A percentile compares a stretch with the other conserved stretches of the same genome.
phyloP scores from a whole-genome alignment of 2,888 invertebrate genomes.

The Synergus laeviventris region DNA sequence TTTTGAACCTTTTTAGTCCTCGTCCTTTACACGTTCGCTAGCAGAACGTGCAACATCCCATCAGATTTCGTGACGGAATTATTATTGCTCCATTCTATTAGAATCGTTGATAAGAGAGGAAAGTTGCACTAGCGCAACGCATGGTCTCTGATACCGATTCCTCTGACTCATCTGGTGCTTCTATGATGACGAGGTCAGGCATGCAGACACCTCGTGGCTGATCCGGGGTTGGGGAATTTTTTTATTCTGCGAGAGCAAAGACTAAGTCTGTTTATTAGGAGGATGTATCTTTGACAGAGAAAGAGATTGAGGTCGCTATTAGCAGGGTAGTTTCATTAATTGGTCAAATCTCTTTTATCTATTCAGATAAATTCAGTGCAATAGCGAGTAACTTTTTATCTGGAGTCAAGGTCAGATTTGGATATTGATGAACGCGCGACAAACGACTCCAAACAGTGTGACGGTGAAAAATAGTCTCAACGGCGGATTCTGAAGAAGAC shows the following conservation, averaged over 20 bases:
- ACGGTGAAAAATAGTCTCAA: neutral
- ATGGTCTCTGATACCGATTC: neutral
- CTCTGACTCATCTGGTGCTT: neutral
- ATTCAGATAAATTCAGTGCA: neutral
- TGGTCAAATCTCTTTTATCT: neutral
- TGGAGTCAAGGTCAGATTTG: neutral
- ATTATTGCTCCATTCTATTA: neutral
- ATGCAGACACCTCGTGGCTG: constrained; percentile 12
- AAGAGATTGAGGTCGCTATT: neutral
- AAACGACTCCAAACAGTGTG: constrained; percentile 2
- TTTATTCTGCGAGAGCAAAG: neutral
- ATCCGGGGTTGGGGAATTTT: neutral
- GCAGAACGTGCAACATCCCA: constrained; percentile 39
- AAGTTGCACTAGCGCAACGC: neutral
- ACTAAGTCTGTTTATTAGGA: neutral
- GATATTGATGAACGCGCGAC: neutral
- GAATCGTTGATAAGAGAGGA: neutral
- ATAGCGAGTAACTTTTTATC: neutral
- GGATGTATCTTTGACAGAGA: neutral
- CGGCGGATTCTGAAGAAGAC: constrained; percentile 5
- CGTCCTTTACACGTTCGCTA: constrained; percentile 52
- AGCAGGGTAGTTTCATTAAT: neutral
- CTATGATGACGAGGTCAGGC: neutral
- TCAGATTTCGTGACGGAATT: constrained; percentile 36
- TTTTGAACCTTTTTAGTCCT: constrained; percentile 67